These are phyloP conservation scores for Litocranius walleri DNA, from an alignment of 2,113 vertebrate species.

Conservation along the genomic window DNA sequence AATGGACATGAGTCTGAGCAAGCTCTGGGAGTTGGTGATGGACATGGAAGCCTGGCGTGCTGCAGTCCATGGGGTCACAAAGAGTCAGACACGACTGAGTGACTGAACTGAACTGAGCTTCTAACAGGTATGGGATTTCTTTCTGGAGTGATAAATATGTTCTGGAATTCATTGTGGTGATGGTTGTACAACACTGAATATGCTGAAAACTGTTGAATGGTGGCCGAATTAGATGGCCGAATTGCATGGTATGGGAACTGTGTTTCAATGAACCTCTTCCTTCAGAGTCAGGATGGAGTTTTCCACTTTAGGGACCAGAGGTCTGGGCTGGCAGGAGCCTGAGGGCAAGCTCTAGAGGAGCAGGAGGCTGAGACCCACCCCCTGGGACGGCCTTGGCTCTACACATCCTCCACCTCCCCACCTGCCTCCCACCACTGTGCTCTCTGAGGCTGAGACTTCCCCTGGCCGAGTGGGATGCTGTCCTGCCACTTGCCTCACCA, in stretches of 20 bases:
- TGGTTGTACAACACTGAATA: neutral
- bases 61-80: neutral
- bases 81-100: neutral
- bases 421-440: too few species aligned
- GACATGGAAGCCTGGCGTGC: neutral
- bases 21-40: neutral
- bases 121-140: neutral
- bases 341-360: neutral
- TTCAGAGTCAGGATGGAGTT: neutral
- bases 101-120: neutral
- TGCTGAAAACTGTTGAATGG: neutral
- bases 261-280: neutral
- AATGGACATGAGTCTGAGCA: neutral
- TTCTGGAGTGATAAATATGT: neutral
- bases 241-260: neutral
- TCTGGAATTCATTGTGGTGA: neutral
- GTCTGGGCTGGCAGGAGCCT: neutral
- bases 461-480: neutral
- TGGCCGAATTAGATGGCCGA: accelerated
- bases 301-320: neutral
- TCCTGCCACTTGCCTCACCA: neutral
- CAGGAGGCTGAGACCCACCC: neutral
- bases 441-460: neutral
- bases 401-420: neutral
- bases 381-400: too few species aligned